Evolutionary conservation across 2,888 invertebrate genomes (phyloP), one percentile per base, ranked within the genome.

Genomic region (Tenthredo scrophulariae): DNA sequence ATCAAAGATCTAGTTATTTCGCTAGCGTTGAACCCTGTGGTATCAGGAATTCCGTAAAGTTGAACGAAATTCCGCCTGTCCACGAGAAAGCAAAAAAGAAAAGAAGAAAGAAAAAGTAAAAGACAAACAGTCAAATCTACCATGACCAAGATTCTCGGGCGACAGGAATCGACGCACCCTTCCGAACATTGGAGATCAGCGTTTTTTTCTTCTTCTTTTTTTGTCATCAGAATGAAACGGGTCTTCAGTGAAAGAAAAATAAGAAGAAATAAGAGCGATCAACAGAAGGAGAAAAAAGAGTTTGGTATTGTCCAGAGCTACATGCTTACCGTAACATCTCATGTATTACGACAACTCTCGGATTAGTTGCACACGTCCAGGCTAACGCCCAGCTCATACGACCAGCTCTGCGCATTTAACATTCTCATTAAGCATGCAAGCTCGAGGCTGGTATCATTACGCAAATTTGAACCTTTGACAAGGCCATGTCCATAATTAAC

Each of bases 381-480:
- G 40, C 40, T 43, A 5, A 74, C 33, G n/a, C 37, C 9, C 7
- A 2, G n/a, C n/a, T 10, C 37, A 7, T 43, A 74, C 74, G 74
- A 74, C n/a, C 43, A 74, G 7, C 37, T 74, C 74, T 74, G 74
- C 43, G 43, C 74, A 74, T 74, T 74, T 33, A 67, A 33, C 74
- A 43, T 40, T 74, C 74, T 43, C 74, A 74, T 74, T 74, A 43
- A 40, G 22, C 74, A 43, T 74, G 74, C 43, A 40, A 40, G 74
- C 74, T 43, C 40, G 43, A 43, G 74, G 77, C 54, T 77, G 29
- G 37, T 62, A 62, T 80, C 80, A 37, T 80, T 80, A 37, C 3
- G 58, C 37, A 80, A 58, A 62, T 62, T 80, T n/a, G 40, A 80
- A 62, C 80, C 58, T 80, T n/a, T 37, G 40, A 26, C 80, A 80